A percentile compares a stretch with the other conserved stretches of the same genome.
These are phyloP conservation scores for Zoroaster sp. DNA, from an alignment of 53 echinoderm and acorn worm genomes.

Conservation along the genomic window DNA sequence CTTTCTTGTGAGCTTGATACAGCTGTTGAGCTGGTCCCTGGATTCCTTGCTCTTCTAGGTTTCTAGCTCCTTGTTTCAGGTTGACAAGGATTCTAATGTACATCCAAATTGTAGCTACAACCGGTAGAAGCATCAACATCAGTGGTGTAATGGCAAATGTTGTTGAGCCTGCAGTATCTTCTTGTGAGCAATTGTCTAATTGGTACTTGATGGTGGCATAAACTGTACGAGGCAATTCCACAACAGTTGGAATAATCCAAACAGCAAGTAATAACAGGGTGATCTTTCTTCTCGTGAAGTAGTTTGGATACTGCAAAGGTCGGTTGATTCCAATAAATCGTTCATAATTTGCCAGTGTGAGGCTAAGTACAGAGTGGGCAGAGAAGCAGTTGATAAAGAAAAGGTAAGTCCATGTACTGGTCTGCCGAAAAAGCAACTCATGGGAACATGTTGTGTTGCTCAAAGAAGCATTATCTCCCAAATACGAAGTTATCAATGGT, in stretches of 20 bases:
- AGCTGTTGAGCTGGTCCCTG: slow-evolving; percentile 1
- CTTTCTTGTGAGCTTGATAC: slow-evolving; percentile 13
- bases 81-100: slow-evolving; percentile 3
- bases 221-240: neutral
- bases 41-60: slow-evolving; percentile 2
- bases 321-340: slow-evolving; percentile 21
- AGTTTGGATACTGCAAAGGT: slow-evolving; percentile 4
- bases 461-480: neutral
- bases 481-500: neutral
- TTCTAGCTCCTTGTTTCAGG: neutral
- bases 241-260: neutral
- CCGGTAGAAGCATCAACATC: neutral
- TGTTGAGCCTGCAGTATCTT: neutral
- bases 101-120: neutral
- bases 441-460: neutral
- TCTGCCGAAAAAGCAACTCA: neutral
- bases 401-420: neutral
- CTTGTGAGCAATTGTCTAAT: neutral
- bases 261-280: neutral
- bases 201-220: neutral
- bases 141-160: neutral
- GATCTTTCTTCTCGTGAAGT: neutral
- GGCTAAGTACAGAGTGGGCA: slow-evolving; percentile 19
- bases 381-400: neutral
- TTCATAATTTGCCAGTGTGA: neutral